Evolutionary conservation across 1,140 invertebrate genomes (phyloP), one percentile per base, ranked within the genome.

Genomic region (Heliconius hermathena): DNA sequence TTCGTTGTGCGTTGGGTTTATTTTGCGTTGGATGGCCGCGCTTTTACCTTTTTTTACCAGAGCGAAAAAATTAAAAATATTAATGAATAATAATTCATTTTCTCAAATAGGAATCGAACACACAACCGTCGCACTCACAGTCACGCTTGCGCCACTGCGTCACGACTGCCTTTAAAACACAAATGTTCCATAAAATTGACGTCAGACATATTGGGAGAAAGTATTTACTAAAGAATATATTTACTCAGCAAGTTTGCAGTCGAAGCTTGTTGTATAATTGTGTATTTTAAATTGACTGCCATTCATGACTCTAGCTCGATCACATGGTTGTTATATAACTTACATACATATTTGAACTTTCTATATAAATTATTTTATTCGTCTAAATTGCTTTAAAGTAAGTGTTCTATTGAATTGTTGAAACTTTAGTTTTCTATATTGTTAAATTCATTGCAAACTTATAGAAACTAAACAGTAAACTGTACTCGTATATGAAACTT

Each of bases 241-340:
- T 66, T 66, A 26, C 26, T 66, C 54, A n/a, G 54, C n/a, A 26
- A 4, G 60, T 16, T 26, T 29, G 60, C 60, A 66, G 1, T 13
- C 22, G 20, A 66, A 5, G 11, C 26, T 66, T 66, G 54, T 57
- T 57, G 6, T 36, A 8, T 22, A 57, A 8, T 57, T 57, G 22
- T 66, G 33, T 36, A 6, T 60, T 33, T 66, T 38, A 71, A 71
- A 76, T 72, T 18, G 73, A 38, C 71, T 74, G 29, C 29, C 73
- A 79, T 72, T 79, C 73, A 79, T 75, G 74, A 29, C n/a, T 57
- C 20, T 66, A 29, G 60, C 60, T 29, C 60, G 60, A 16, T 66
- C 60, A 66, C 22, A 66, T 66, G 60, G 3, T 26, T 66, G 22
- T 66, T 66, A 66, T 18, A 66, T 66, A 29, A 66, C 11, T 29